Percentiles rank a stretch among this genome's conserved stretches.
Conservation (phyloP, 2,888 invertebrate species). For the Entomobrya proxima region DNA sequence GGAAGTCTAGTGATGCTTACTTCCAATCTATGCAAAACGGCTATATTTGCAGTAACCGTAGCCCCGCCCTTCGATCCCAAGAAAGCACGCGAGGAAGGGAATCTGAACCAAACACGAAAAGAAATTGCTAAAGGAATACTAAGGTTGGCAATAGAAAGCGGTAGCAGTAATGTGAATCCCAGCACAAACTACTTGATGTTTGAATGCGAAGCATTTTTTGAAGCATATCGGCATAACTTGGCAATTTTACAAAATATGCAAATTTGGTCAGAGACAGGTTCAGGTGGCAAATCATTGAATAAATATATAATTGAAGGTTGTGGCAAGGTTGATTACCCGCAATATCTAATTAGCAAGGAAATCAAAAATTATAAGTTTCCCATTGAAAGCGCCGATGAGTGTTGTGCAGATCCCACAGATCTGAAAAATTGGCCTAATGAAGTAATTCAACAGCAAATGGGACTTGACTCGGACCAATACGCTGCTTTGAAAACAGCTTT, state of each 20-base stretch:
- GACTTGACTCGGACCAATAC: constrained; percentile 83
- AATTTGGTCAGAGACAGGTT: constrained; percentile 80
- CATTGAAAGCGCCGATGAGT: background rate
- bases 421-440: constrained; percentile 79
- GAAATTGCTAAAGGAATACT: constrained; percentile 58
- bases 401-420: background rate
- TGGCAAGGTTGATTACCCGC: constrained; percentile 77
- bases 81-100: background rate
- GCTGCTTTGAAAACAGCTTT: constrained; percentile 84
- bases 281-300: constrained; percentile 83
- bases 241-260: constrained; percentile 16
- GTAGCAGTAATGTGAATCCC: background rate
- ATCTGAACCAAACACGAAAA: constrained; percentile 74
- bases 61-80: constrained; percentile 51
- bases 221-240: constrained; percentile 84
- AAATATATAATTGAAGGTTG: constrained; percentile 82
- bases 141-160: background rate
- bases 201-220: constrained; percentile 88
- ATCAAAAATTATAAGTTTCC: background rate
- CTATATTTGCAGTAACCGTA: constrained; percentile 76
- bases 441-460: constrained; percentile 76
- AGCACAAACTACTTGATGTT: constrained; percentile 81
- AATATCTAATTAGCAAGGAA: constrained; percentile 76
- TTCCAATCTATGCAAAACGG: constrained; percentile 79
- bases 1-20: constrained; percentile 87